These are phyloP conservation scores for Furcula furcula DNA, from an alignment of 2,888 invertebrate genomes.

Conservation along the genomic window DNA sequence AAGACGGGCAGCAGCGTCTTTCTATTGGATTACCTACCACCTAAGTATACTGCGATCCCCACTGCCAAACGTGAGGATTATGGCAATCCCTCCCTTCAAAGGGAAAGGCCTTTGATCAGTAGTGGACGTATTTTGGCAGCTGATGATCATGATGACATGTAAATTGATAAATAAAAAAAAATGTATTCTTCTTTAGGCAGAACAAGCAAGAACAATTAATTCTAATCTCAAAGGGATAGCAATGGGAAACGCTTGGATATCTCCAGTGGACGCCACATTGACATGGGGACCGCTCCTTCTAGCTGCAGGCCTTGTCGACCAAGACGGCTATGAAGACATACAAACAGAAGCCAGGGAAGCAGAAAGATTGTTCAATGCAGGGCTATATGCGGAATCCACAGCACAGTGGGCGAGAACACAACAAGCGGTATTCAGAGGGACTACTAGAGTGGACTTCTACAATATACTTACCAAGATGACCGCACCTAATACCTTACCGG, in stretches of 20 bases:
- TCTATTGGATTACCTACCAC: too few species aligned
- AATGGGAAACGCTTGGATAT: slow-evolving; percentile 95
- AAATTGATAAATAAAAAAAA: too few species aligned
- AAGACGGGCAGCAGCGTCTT: too few species aligned
- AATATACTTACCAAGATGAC: slow-evolving; percentile 85
- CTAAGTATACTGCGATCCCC: too few species aligned
- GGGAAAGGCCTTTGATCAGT: too few species aligned
- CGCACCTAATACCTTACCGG: slow-evolving; percentile 19
- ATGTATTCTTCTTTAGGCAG: slow-evolving; percentile 75
- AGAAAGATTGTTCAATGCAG: slow-evolving; percentile 79
- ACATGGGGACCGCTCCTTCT: slow-evolving; percentile 92
- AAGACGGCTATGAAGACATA: slow-evolving; percentile 83
- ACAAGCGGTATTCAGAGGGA: slow-evolving; percentile 80
- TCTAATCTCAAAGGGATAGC: slow-evolving; percentile 90
- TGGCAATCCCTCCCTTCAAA: too few species aligned
- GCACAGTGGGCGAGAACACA: slow-evolving; percentile 85
- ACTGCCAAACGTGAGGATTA: too few species aligned
- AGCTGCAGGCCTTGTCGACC: slow-evolving; percentile 87
- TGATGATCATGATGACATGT: too few species aligned
- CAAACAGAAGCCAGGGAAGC: slow-evolving; percentile 80
- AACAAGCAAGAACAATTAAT: slow-evolving; percentile 81
- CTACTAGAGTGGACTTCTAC: slow-evolving; percentile 89
- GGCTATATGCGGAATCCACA: slow-evolving; percentile 83
- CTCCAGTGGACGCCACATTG: slow-evolving; percentile 91
- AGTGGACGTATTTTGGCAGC: too few species aligned